Evolutionary conservation across 2,888 invertebrate genomes (phyloP).

Genomic region (Orthosia gracilis): DNA sequence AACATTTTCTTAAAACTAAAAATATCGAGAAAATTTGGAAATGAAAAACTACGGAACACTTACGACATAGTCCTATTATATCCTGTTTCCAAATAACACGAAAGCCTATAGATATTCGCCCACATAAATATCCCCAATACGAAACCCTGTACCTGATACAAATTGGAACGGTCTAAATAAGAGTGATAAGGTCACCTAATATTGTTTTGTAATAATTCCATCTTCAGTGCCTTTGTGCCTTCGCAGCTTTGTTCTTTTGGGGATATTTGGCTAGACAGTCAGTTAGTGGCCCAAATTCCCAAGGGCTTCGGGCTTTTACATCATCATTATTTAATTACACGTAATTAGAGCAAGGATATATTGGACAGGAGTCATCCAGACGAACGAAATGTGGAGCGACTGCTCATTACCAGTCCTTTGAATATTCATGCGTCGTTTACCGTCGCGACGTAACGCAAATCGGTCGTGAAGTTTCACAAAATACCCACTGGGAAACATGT

Average conservation of each 20-base stretch:
- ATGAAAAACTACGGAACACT: background rate
- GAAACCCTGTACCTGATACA: slow-evolving; percentile 29
- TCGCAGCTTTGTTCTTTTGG: slow-evolving; percentile 35
- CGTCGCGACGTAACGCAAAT: slow-evolving; percentile 65
- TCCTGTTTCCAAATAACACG: slow-evolving; percentile 20
- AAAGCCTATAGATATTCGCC: slow-evolving; percentile 21
- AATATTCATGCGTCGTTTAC: slow-evolving; percentile 83
- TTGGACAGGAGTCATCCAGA: slow-evolving; percentile 69
- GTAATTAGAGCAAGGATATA: slow-evolving; percentile 65
- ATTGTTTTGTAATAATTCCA: slow-evolving; percentile 47
- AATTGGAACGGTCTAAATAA: slow-evolving; percentile 50
- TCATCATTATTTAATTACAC: slow-evolving; percentile 55
- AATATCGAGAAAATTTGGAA: background rate
- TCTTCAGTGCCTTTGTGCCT: slow-evolving; percentile 36
- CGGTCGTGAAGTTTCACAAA: slow-evolving; percentile 57
- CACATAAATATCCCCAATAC: slow-evolving; percentile 18
- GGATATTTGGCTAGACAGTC: slow-evolving; percentile 43
- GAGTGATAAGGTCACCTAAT: slow-evolving; percentile 48
- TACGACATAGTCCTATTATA: background rate
- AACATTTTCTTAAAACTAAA: background rate
- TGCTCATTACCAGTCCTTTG: slow-evolving; percentile 80
- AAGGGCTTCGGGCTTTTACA: slow-evolving; percentile 29
- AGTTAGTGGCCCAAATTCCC: slow-evolving; percentile 44
- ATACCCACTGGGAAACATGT: slow-evolving; percentile 44
- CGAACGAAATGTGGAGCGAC: slow-evolving; percentile 79